phyloP scores from a whole-genome alignment of 2,113 vertebrate genomes.

The Campylomormyrus numenius region DNA sequence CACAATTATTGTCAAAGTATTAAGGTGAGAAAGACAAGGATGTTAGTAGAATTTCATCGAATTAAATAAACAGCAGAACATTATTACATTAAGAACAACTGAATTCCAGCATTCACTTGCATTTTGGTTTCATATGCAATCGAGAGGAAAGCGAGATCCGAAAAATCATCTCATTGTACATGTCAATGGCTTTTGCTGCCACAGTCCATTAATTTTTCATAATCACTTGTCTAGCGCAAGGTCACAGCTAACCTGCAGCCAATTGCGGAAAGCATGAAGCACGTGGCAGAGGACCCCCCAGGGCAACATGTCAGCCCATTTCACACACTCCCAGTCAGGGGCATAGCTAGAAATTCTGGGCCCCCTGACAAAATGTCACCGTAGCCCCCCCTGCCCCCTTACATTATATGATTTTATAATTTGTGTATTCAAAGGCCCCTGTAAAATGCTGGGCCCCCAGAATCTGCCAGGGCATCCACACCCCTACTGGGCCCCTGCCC shows the following conservation, averaged over 20 bases:
- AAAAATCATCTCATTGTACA: background rate
- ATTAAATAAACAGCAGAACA: background rate
- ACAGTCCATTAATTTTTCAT: background rate
- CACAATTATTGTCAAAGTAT: background rate
- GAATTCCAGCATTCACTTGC: background rate
- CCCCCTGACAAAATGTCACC: background rate
- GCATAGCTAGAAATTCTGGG: background rate
- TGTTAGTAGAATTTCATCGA: background rate
- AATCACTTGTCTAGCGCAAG: background rate
- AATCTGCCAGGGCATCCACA: background rate
- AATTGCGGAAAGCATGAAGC: background rate
- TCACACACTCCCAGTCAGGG: background rate
- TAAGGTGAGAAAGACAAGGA: background rate
- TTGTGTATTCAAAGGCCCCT: background rate
- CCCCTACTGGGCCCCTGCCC: background rate
- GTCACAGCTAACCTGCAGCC: background rate
- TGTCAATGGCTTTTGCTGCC: background rate
- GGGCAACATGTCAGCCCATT: background rate
- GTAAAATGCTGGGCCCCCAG: background rate
- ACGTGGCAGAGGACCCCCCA: background rate
- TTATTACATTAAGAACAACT: background rate
- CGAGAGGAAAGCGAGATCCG: background rate
- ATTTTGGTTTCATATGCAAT: background rate
- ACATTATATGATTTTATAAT: background rate
- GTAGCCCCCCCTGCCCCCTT: background rate